A percentile compares a stretch with the other conserved stretches of the same genome.
Conservation (phyloP, 2,888 invertebrate species). For the Hydroisotoma schaefferi region DNA sequence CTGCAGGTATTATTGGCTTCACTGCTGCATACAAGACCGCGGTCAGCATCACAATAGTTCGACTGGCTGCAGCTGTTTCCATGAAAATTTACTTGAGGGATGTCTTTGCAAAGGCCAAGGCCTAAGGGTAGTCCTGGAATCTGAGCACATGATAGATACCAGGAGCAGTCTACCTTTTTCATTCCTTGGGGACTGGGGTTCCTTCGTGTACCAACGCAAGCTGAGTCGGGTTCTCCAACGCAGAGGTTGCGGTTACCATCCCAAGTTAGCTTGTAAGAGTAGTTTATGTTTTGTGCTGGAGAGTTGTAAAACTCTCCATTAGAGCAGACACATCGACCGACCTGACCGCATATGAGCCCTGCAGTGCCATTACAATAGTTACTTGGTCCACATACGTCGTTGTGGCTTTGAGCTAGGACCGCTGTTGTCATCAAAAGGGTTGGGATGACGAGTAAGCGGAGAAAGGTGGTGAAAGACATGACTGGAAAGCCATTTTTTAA, state of each 20-base stretch:
- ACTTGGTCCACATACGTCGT: conserved; percentile 14
- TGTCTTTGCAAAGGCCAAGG: conserved; percentile 6
- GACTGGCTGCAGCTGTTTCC: background rate
- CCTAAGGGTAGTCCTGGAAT: conserved; percentile 9
- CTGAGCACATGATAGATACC: conserved; percentile 1
- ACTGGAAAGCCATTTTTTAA: too few relatives aligned
- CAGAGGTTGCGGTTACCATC: background rate
- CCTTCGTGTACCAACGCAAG: conserved; percentile 12
- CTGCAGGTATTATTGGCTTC: background rate
- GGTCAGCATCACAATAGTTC: background rate
- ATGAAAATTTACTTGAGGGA: background rate
- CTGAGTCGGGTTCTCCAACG: background rate
- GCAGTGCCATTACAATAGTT: conserved; percentile 12
- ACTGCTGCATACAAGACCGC: background rate
- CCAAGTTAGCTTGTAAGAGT: background rate
- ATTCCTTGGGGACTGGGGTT: conserved; percentile 1
- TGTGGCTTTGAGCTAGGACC: background rate
- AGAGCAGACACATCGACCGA: conserved; percentile 15
- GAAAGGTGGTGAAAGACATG: too few relatives aligned
- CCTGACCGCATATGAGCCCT: conserved; percentile 16
- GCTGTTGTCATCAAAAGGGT: background rate
- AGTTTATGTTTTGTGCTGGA: background rate
- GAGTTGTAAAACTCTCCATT: conserved; percentile 10
- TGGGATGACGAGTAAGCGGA: background rate
- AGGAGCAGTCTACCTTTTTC: conserved; percentile 9